Base-by-base conservation (phyloP, 2,888 invertebrate species). In the Clistopyga incitator region DNA sequence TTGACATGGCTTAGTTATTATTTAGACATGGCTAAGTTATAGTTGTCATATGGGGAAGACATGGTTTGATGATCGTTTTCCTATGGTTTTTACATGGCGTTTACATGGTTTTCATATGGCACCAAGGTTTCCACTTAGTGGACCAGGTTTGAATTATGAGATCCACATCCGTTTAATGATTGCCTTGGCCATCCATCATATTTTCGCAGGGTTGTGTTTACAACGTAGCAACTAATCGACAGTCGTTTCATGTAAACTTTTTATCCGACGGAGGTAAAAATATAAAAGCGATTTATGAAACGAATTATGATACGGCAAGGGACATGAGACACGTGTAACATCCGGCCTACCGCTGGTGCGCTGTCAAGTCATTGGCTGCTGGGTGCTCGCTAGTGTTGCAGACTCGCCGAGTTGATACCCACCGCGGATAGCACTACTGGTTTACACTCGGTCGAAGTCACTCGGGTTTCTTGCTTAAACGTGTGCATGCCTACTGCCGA, bases 361-460 rank as follows among this genome's bases (percentile, higher is more conserved):
- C 25, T 15, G 56, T 25, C 56, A 50, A 50, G 56, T 56, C 13
- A 13, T 4, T 25, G 23, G 25, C 6, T 23, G 56, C 25, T 56
- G 25, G 56, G 23, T 56, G 56, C 54, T 13, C 23, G 11, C 54
- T 23, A 54, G 54, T 20, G 54, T 15, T 13, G 23, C 15, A 18
- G 38, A 20, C 34, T 20, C 45, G 38, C 59, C 45, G n/a, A 61
- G 47, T 23, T 29, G 74, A 74, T 74, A 61, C 47, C 61, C 29
- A 70, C n/a, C 54, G 13, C 59, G 42, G 42, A 76, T 50, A 34
- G 52, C 54, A 68, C 54, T 76, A 70, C 67, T 70, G 64, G 42
- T 65, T 75, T 61, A 52, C 56, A 75, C 74, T 29, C 67, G 20
- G 20, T 23, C 8, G 38, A 50, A 70, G 25, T 70, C 45, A 25